Base-by-base conservation (phyloP, 2,797 vertebrate genomes). In the Cyclopterus lumpus region DNA sequence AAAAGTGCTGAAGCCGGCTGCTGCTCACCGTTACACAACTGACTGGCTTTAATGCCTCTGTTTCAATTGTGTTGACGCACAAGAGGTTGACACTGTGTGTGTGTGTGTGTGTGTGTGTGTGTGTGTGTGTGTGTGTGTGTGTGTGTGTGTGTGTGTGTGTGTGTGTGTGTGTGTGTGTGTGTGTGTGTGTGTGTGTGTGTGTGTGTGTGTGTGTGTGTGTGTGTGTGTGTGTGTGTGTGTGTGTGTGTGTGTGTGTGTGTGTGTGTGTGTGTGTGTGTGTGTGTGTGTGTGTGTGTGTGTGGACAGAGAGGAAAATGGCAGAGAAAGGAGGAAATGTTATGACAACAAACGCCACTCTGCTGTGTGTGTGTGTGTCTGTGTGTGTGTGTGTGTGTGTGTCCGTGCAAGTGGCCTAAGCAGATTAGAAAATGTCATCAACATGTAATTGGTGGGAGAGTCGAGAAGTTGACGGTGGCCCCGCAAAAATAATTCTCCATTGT, bases 301-400 rank as follows among this genome's bases (percentile, higher is more conserved):
- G n/a, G n/a, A n/a, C n/a, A n/a, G n/a, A n/a, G n/a, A n/a, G n/a
- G n/a, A n/a, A n/a, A n/a, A n/a, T n/a, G n/a, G n/a, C n/a, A n/a
- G n/a, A n/a, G n/a, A n/a, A n/a, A n/a, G n/a, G n/a, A n/a, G n/a
- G 86, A 88, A 90, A 86, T 88, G 80, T 90, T 91, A 77, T 89
- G 86, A 89, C 83, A 88, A 91, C 86, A 91, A 84, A 83, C 82
- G 84, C 79, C 51, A 59, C 73, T 78, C 85, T 81, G 84, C 92
- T 40, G 38, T 40, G 6, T 40, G 38, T 8, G 6, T 40, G 38
- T 40, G 38, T 42, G 40, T 42, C 40, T 42, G 40, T 42, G 7
- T 8, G 40, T 42, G 40, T 40, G 38, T 40, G 5, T 26, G 49
- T 53, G n/a, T 51, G 53, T 16, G 24, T 3, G 24, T 16, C 26